These are phyloP conservation scores for Parthenolecanium corni DNA, from an alignment of 2,888 invertebrate genomes.

Conservation along the genomic window DNA sequence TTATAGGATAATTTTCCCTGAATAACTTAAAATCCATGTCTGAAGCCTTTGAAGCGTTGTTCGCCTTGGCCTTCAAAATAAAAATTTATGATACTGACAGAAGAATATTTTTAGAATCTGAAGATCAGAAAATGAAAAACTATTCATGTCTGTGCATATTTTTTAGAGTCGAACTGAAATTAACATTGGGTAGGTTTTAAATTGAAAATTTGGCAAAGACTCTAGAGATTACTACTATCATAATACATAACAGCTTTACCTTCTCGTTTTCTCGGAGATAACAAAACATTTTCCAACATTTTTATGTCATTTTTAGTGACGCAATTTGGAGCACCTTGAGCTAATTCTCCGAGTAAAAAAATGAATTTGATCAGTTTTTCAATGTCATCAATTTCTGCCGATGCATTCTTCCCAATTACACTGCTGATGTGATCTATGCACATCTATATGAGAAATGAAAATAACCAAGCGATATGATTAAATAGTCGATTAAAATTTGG, in stretches of 20 bases:
- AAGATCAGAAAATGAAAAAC: no score
- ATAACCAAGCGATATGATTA: not conserved
- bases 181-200: no score
- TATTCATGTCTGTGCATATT: no score
- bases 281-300: slow-evolving; percentile 10
- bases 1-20: no score
- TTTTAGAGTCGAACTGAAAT: no score
- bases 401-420: slow-evolving; percentile 7
- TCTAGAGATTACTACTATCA: no score
- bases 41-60: no score
- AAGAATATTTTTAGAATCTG: no score
- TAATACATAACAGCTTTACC: not conserved
- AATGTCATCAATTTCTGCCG: not conserved
- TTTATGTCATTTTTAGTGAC: slow-evolving; percentile 10
- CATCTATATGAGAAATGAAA: not conserved
- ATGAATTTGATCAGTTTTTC: slow-evolving; percentile 17
- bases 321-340: slow-evolving; percentile 8
- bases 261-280: slow-evolving; percentile 10
- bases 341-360: slow-evolving; percentile 15
- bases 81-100: no score
- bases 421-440: slow-evolving; percentile 6
- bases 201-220: no score
- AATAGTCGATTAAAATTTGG: not conserved
- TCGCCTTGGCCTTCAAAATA: no score
- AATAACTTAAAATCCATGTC: no score